Percentiles rank a stretch among this genome's conserved stretches.
These are phyloP conservation scores for Torymus tubicola DNA, from an alignment of 2,888 invertebrate species.

Conservation along the genomic window DNA sequence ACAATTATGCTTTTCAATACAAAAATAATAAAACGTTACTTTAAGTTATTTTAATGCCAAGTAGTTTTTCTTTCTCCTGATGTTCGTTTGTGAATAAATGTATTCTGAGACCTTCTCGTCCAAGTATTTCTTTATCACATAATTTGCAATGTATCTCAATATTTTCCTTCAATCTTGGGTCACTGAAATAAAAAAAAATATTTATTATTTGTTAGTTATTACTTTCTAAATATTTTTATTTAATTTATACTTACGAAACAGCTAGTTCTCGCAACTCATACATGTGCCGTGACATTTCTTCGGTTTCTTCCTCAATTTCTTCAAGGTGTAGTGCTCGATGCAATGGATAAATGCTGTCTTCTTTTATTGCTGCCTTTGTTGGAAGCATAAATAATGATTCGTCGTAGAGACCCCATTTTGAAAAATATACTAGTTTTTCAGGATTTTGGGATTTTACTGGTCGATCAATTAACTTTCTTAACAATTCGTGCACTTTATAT, in stretches of 20 bases:
- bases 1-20: too few relatives aligned
- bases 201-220: neutral
- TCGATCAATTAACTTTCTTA: slow-evolving; percentile 76
- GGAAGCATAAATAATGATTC: slow-evolving; percentile 72
- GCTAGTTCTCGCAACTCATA: slow-evolving; percentile 76
- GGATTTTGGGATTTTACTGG: slow-evolving; percentile 74
- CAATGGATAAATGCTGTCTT: slow-evolving; percentile 71
- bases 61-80: slow-evolving; percentile 76
- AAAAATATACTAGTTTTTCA: slow-evolving; percentile 69
- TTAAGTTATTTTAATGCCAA: neutral
- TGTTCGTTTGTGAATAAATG: slow-evolving; percentile 78
- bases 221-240: slow-evolving; percentile 1
- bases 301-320: slow-evolving; percentile 68
- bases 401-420: slow-evolving; percentile 71
- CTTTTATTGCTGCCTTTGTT: slow-evolving; percentile 65
- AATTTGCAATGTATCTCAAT: slow-evolving; percentile 76
- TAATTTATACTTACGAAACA: slow-evolving; percentile 74
- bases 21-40: too few relatives aligned
- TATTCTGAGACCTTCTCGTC: slow-evolving; percentile 77
- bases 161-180: slow-evolving; percentile 49
- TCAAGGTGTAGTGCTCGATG: slow-evolving; percentile 78
- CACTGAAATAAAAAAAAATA: slow-evolving; percentile 50
- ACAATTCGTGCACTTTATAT: slow-evolving; percentile 76
- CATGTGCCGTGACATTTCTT: slow-evolving; percentile 75
- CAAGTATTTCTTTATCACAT: slow-evolving; percentile 75